Evolutionary conservation across 2,888 invertebrate genomes (phyloP).

Genomic region (Andrena camellia): DNA sequence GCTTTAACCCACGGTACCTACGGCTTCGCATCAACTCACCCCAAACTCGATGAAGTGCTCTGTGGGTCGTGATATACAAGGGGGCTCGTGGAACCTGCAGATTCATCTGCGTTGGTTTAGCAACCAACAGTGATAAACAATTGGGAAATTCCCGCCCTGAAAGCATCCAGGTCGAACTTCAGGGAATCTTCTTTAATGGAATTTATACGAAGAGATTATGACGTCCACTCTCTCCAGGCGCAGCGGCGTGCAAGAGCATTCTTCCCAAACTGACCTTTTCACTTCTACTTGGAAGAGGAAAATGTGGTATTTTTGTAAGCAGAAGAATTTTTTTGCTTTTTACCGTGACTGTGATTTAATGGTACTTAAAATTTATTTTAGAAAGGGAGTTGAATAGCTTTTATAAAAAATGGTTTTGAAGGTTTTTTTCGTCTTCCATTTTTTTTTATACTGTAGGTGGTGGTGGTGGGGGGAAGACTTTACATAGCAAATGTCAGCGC

Average conservation of each 20-base stretch:
- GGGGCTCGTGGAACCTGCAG: neutral
- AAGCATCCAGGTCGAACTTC: neutral
- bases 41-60: neutral
- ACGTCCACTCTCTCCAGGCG: neutral
- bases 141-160: neutral
- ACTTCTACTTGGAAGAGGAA: neutral
- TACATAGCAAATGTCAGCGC: no score
- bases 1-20: slow-evolving; percentile 7
- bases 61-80: neutral
- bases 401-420: no score
- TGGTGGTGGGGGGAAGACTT: no score
- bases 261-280: neutral
- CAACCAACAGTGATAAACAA: neutral
- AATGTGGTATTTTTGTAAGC: neutral
- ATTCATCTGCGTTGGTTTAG: neutral
- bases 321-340: no score
- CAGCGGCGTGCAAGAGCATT: neutral
- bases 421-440: no score
- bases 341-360: no score
- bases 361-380: no score
- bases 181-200: slow-evolving; percentile 1
- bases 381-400: no score
- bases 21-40: neutral
- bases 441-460: no score
- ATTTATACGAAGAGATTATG: slow-evolving; percentile 3